These are phyloP conservation scores for Psittacula derbiana DNA, from an alignment of 2,797 vertebrate genomes.

Conservation along the genomic window DNA sequence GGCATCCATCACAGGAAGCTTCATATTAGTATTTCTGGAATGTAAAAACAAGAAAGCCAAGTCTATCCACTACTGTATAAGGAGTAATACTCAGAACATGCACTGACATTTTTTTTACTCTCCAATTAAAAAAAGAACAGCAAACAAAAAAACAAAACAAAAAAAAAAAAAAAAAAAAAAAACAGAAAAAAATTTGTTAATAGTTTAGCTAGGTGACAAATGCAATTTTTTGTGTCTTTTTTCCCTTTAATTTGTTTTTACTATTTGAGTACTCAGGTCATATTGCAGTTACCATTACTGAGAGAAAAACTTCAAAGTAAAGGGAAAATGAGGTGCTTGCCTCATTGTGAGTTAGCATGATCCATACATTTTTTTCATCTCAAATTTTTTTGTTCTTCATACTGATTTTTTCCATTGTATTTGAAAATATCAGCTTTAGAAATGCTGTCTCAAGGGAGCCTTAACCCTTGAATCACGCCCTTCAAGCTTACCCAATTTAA, in stretches of 20 bases:
- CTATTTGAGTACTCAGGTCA: not conserved
- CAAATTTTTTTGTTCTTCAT: not conserved
- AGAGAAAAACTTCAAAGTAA: not conserved
- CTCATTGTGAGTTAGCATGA: not conserved
- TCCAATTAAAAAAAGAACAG: not conserved
- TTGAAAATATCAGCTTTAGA: not conserved
- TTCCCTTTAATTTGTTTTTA: not conserved
- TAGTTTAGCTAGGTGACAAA: not conserved
- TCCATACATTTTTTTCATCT: not conserved
- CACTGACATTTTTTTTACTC: not conserved
- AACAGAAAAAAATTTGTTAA: not conserved
- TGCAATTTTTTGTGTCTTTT: not conserved
- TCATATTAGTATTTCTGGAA: not conserved
- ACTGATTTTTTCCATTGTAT: not conserved
- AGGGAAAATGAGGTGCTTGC: not conserved
- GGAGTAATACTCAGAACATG: not conserved
- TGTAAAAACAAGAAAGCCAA: not conserved
- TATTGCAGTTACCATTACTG: not conserved
- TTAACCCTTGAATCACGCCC: not conserved
- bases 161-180: not conserved
- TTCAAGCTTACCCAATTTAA: not conserved
- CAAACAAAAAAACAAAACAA: not conserved
- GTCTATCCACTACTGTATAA: not conserved
- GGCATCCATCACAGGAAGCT: not conserved
- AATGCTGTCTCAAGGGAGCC: not conserved